Evolutionary conservation across 53 echinoderm and acorn worm genomes (phyloP).

Genomic region (Hippasteria phrygiana): DNA sequence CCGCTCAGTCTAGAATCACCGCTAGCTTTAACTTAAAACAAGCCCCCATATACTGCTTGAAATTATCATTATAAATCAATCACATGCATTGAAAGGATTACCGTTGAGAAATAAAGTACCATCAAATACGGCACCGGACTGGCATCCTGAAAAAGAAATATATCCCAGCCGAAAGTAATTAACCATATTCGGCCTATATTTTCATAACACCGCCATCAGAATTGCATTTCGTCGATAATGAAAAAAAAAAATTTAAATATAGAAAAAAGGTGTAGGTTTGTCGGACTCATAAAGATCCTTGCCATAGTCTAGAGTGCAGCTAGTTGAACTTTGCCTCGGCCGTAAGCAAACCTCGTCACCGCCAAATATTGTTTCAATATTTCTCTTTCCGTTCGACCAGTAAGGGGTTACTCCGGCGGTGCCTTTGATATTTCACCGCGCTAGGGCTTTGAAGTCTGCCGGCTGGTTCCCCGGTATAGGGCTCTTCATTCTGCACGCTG

Average conservation of each 20-base stretch:
- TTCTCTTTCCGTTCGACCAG: slow-evolving; percentile 32
- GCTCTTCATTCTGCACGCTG: slow-evolving; percentile 22
- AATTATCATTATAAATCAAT: not conserved
- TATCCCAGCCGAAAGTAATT: not conserved
- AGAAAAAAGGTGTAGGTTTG: not conserved
- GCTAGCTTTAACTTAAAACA: not conserved
- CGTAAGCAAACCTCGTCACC: slow-evolving; percentile 21
- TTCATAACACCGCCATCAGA: slow-evolving; percentile 12
- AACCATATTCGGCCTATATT: not conserved
- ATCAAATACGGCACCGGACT: not conserved
- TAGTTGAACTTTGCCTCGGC: slow-evolving; percentile 55
- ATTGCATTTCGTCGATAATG: slow-evolving; percentile 11
- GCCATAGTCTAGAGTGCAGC: slow-evolving; percentile 28
- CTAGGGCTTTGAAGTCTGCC: slow-evolving; percentile 48
- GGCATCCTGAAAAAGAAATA: not conserved
- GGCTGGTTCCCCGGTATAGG: not conserved
- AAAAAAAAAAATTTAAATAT: no score
- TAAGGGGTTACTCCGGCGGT: slow-evolving; percentile 1
- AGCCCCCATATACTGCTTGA: not conserved
- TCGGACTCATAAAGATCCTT: not conserved
- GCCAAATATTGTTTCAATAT: slow-evolving; percentile 65
- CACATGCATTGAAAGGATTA: not conserved
- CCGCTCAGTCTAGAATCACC: not conserved
- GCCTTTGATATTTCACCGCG: slow-evolving; percentile 46
- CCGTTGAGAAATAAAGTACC: not conserved